Evolutionary conservation across 1,140 invertebrate species (phyloP).

Genomic region (Triops cancriformis): DNA sequence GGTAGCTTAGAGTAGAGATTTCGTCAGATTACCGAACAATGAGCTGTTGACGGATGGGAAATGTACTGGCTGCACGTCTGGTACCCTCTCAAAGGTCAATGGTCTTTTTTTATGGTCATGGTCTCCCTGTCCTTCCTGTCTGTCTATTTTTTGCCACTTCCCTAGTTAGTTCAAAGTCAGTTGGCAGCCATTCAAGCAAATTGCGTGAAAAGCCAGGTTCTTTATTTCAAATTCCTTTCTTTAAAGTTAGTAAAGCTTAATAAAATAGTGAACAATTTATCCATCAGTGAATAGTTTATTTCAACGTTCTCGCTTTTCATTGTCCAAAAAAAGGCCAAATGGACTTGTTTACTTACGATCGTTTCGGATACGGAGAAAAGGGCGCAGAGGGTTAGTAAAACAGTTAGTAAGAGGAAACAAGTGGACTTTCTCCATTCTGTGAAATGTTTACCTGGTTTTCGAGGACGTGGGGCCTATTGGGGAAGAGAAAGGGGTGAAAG

Average conservation of each 20-base stretch:
- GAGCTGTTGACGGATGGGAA: too few relatives aligned
- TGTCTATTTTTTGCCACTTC: not conserved
- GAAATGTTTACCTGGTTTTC: not conserved
- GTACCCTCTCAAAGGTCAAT: not conserved
- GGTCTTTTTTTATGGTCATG: not conserved
- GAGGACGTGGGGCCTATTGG: not conserved
- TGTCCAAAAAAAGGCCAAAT: not conserved
- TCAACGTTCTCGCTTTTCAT: not conserved
- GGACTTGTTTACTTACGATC: not conserved
- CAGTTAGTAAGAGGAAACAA: not conserved
- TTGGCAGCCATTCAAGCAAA: not conserved
- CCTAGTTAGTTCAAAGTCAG: not conserved
- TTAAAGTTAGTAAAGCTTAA: too few relatives aligned
- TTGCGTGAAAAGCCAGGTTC: too few relatives aligned
- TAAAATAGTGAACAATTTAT: too few relatives aligned
- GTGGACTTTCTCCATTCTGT: not conserved
- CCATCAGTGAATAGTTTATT: too few relatives aligned
- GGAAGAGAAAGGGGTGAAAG: not conserved
- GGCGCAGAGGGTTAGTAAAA: not conserved
- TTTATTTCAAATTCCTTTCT: too few relatives aligned
- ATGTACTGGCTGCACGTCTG: too few relatives aligned
- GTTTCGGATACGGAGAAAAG: not conserved
- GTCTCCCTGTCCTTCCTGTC: not conserved
- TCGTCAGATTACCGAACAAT: too few relatives aligned
- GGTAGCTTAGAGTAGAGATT: too few relatives aligned